Conservation (phyloP, 2,888 invertebrate genomes). For the Melitaea athalia region DNA sequence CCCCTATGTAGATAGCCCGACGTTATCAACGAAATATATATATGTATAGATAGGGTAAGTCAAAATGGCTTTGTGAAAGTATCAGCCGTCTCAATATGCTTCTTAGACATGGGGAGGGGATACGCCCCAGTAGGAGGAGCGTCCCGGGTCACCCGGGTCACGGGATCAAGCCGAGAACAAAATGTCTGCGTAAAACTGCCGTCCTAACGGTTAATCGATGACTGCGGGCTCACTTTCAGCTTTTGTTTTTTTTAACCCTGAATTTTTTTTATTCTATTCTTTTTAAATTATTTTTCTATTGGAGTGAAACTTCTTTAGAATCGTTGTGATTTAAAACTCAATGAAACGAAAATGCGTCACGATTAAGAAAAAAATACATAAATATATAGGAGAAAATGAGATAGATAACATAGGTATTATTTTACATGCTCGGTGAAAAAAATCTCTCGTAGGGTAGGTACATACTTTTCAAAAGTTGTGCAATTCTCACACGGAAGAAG, state of each 20-base stretch:
- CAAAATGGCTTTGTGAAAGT: conserved; percentile 58
- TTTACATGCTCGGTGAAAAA: too few species aligned
- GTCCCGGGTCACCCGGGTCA: conserved; percentile 61
- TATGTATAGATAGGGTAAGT: conserved; percentile 41
- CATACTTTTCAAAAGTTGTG: too few species aligned
- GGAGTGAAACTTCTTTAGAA: too few species aligned
- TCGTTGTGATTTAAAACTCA: too few species aligned
- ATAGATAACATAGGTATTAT: too few species aligned
- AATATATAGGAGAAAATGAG: too few species aligned
- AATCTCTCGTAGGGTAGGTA: too few species aligned
- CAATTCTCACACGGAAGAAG: too few species aligned
- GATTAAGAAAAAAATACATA: too few species aligned
- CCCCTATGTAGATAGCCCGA: conserved; percentile 6
- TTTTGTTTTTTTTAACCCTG: neutral
- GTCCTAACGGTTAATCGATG: conserved; percentile 48
- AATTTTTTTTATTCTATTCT: neutral
- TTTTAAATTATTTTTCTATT: neutral
- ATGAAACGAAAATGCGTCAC: too few species aligned
- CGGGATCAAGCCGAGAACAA: conserved; percentile 58
- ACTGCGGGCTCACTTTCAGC: conserved; percentile 15
- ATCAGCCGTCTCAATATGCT: conserved; percentile 57
- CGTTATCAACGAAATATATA: conserved; percentile 38
- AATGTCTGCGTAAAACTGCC: conserved; percentile 58
- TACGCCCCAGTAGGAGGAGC: conserved; percentile 65
- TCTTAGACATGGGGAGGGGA: conserved; percentile 49